phyloP scores from a whole-genome alignment of 1,140 invertebrate genomes.

The Reticulitermes speratus region DNA sequence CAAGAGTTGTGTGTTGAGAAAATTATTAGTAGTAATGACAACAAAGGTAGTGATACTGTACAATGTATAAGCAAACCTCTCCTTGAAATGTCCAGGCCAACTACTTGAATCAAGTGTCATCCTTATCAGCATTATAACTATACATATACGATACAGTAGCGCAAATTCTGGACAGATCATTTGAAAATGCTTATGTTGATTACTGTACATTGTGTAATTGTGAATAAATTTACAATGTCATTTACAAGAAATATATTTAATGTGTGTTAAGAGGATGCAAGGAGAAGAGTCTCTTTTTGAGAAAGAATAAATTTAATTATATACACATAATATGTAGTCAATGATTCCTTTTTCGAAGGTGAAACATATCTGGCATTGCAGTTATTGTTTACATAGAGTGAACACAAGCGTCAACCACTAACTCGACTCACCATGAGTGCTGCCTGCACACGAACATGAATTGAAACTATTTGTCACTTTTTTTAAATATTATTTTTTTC shows the following conservation, averaged over 20 bases:
- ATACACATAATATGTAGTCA: not conserved
- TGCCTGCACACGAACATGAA: too few relatives aligned
- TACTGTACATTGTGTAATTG: conserved; percentile 46
- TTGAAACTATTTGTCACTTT: too few relatives aligned
- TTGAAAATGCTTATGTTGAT: conserved; percentile 42
- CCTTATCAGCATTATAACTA: conserved; percentile 27
- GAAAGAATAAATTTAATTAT: conserved; percentile 16
- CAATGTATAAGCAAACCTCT: conserved; percentile 17
- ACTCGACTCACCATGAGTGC: too few relatives aligned
- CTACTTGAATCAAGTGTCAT: conserved; percentile 39
- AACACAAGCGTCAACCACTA: too few relatives aligned
- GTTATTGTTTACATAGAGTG: too few relatives aligned
- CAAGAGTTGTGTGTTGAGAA: conserved; percentile 25
- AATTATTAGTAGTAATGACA: conserved; percentile 19
- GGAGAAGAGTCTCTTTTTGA: conserved; percentile 11
- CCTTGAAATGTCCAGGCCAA: conserved; percentile 33
- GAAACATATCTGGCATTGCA: too few relatives aligned
- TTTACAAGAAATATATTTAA: conserved; percentile 38
- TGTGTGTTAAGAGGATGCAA: conserved; percentile 20
- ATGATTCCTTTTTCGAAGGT: not conserved
- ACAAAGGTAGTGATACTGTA: conserved; percentile 19
- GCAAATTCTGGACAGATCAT: conserved; percentile 39
- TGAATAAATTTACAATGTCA: conserved; percentile 46
- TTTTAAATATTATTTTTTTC: too few relatives aligned
- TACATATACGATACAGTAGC: conserved; percentile 30